These are phyloP conservation scores for Tenthredo livida DNA, from an alignment of 2,888 invertebrate genomes.

Conservation along the genomic window DNA sequence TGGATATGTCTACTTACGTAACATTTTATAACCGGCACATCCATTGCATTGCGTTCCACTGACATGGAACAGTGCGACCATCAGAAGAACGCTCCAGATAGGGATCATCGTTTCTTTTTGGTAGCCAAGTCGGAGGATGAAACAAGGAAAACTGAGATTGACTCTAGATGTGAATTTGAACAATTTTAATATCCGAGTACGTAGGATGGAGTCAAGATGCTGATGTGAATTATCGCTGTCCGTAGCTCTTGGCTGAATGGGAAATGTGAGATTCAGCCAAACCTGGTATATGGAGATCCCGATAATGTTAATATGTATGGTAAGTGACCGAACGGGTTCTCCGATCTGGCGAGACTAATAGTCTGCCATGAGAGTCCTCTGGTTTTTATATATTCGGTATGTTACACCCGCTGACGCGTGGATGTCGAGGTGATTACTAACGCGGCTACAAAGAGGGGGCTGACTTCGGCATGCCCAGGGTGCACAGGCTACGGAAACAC, in stretches of 20 bases:
- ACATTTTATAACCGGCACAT: constrained; percentile 23
- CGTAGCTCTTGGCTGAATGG: not conserved
- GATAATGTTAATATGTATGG: not conserved
- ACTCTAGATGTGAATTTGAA: not conserved
- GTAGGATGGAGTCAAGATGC: not conserved
- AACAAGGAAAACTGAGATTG: not conserved
- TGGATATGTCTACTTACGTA: not conserved
- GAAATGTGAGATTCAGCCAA: not conserved
- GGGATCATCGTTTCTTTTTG: not conserved
- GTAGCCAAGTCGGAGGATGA: not conserved
- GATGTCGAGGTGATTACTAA: constrained; percentile 54
- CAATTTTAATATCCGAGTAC: not conserved
- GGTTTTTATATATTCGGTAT: constrained; percentile 69
- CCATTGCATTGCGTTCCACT: not conserved
- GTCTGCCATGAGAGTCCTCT: constrained; percentile 60
- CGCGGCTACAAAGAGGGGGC: constrained; percentile 22
- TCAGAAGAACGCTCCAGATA: constrained; percentile 20
- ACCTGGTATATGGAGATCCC: not conserved
- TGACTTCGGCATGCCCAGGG: not conserved
- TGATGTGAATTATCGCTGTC: not conserved
- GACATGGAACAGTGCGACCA: not conserved
- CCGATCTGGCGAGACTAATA: constrained; percentile 65
- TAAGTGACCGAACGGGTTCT: constrained; percentile 60
- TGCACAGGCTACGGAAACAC: not conserved
- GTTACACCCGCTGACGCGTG: constrained; percentile 56